Conservation (phyloP, 1,140 invertebrate genomes). For the Aphelenchoides besseyi region DNA sequence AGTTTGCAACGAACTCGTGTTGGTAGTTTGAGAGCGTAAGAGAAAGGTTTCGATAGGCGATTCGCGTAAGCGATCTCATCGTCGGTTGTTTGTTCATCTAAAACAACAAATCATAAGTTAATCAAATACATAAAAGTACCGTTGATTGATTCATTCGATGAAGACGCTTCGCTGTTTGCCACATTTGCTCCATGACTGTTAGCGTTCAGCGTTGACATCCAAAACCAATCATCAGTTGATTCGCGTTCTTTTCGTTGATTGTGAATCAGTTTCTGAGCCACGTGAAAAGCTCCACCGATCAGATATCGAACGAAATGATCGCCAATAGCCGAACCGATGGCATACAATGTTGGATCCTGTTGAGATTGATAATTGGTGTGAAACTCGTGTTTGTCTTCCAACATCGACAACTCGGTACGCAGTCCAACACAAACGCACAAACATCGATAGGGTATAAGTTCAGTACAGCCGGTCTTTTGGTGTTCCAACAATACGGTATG, state of each 20-base stretch:
- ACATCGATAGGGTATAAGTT: constrained; percentile 26
- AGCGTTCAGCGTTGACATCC: neutral
- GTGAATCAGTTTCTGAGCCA: constrained; percentile 44
- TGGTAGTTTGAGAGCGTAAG: too few relatives aligned
- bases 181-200: neutral
- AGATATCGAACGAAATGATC: constrained; percentile 60
- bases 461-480: constrained; percentile 12
- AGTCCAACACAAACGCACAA: constrained; percentile 49
- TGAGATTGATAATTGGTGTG: constrained; percentile 27
- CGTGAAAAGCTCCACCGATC: constrained; percentile 52
- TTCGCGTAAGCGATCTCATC: too few relatives aligned
- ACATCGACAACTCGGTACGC: constrained; percentile 34
- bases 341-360: constrained; percentile 40
- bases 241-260: neutral
- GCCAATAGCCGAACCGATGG: constrained; percentile 51
- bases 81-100: too few relatives aligned
- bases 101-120: too few relatives aligned
- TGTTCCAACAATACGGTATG: constrained; percentile 12
- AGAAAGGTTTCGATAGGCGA: too few relatives aligned
- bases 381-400: constrained; percentile 41
- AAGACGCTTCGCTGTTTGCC: neutral
- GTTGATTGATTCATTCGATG: neutral
- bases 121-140: too few relatives aligned
- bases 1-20: too few relatives aligned
- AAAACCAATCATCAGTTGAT: neutral